A percentile compares a stretch with the other conserved stretches of the same genome.
Evolutionary conservation across 2,113 vertebrate genomes (phyloP).

Genomic region (Notiomystis cincta): DNA sequence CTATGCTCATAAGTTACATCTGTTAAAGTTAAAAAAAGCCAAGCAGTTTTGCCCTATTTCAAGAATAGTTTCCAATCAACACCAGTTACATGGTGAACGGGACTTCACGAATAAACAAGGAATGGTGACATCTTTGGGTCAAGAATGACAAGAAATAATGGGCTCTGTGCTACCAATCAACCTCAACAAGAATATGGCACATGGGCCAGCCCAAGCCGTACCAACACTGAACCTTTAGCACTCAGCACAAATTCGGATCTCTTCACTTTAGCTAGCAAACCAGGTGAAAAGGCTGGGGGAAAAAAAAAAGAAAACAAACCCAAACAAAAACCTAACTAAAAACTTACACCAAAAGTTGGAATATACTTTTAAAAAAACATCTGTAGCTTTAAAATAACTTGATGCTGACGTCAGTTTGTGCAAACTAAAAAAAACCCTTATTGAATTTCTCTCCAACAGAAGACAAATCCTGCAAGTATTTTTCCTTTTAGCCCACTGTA

Average conservation of each 20-base stretch:
- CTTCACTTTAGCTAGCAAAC: slow-evolving; percentile 71
- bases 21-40: slow-evolving; percentile 65
- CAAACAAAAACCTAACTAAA: slow-evolving; percentile 13
- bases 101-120: slow-evolving; percentile 60
- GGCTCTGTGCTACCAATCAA: slow-evolving; percentile 75
- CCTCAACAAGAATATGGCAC: slow-evolving; percentile 78
- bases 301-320: background rate
- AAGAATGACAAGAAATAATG: slow-evolving; percentile 70
- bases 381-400: slow-evolving; percentile 63
- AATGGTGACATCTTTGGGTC: slow-evolving; percentile 72
- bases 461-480: slow-evolving; percentile 35
- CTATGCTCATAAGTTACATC: slow-evolving; percentile 76
- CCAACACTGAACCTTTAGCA: slow-evolving; percentile 80
- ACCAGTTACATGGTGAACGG: slow-evolving; percentile 64
- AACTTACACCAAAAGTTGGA: slow-evolving; percentile 47
- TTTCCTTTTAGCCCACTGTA: slow-evolving; percentile 50
- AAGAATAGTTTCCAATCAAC: slow-evolving; percentile 71
- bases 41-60: slow-evolving; percentile 73
- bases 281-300: slow-evolving; percentile 63
- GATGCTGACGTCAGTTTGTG: slow-evolving; percentile 62
- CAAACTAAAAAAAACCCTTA: slow-evolving; percentile 47
- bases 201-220: slow-evolving; percentile 78
- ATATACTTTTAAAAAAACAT: slow-evolving; percentile 64
- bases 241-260: slow-evolving; percentile 73
- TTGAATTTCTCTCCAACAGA: slow-evolving; percentile 55